Base-by-base conservation (phyloP, 2,888 invertebrate species). In the Acanthosepion pharaonis region DNA sequence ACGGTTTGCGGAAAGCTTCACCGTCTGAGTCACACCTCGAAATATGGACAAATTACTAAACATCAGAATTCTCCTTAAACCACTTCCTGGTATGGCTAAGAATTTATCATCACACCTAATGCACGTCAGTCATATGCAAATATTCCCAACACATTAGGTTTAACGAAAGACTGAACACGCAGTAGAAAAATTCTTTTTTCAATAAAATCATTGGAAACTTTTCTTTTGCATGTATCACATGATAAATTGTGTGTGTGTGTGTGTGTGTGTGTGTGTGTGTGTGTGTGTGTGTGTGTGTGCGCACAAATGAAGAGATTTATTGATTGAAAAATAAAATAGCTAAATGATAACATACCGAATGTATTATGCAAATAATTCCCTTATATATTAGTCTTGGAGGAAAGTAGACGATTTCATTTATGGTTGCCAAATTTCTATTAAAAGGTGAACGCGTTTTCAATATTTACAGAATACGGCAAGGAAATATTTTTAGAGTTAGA, bases 231-330 rank as follows among this genome's bases (percentile, higher is more conserved):
- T 42, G 42, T 42, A 42, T 42, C 28, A n/a, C 8, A n/a, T 42
- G 42, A 42, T 42, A 42, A 42, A 42, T 42, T 42, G 1, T 3
- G 42, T 78, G 28, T n/a, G 5, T 25, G 5, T 5, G 1, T 78
- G 5, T 1, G 0, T n/a, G 9, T 9, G n/a, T 28, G 6, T 23
- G 28, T 5, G n/a, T 33, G n/a, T n/a, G n/a, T n/a, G n/a, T n/a
- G n/a, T n/a, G n/a, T n/a, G n/a, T 1, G 5, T 78, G 9, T 9
- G 28, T 28, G 6, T 23, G 28, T 5, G n/a, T 33, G n/a, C 0
- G 11, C 5, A 11, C 4, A 78, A 78, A 15, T 78, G 8, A 33
- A 78, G n/a, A n/a, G n/a, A 78, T n/a, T 11, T 78, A 15, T n/a
- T 78, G 9, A 2, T 33, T 33, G n/a, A 78, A 78, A 78, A n/a